These are phyloP conservation scores for Magallana gigas DNA, from an alignment of 1,140 invertebrate species.

Conservation along the genomic window DNA sequence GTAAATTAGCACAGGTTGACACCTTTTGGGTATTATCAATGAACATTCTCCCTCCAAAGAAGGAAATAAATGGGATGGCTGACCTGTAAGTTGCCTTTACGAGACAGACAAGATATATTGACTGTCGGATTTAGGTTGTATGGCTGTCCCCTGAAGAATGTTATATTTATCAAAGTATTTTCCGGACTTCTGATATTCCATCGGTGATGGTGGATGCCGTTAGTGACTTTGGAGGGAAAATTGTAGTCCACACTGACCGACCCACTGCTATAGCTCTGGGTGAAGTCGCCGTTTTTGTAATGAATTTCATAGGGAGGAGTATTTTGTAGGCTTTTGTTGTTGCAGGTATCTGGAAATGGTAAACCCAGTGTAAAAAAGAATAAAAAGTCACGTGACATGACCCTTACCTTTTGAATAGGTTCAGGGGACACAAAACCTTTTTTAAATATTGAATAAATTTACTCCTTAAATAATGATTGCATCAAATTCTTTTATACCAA, in stretches of 20 bases:
- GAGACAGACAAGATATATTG: neutral
- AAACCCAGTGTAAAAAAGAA: neutral
- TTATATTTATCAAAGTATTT: slow-evolving; percentile 15
- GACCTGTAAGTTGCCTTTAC: slow-evolving; percentile 21
- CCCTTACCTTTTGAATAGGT: too few relatives aligned
- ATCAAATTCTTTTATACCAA: too few relatives aligned
- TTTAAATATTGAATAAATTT: too few relatives aligned
- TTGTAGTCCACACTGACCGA: neutral
- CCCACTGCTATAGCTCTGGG: neutral
- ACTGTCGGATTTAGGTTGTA: slow-evolving; percentile 19
- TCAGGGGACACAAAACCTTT: too few relatives aligned
- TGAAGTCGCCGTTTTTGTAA: neutral
- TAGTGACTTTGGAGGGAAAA: neutral
- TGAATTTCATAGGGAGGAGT: slow-evolving; percentile 12
- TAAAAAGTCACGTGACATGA: neutral
- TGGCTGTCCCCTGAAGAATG: neutral
- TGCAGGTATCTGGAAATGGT: slow-evolving; percentile 3
- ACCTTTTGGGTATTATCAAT: neutral
- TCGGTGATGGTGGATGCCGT: neutral
- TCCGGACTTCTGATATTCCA: neutral
- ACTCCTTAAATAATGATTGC: too few relatives aligned
- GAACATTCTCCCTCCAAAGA: neutral
- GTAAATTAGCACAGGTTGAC: neutral
- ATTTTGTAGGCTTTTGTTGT: slow-evolving; percentile 5
- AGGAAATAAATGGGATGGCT: neutral